Conservation (phyloP, 2,888 invertebrate genomes). For the Myathropa florea region DNA sequence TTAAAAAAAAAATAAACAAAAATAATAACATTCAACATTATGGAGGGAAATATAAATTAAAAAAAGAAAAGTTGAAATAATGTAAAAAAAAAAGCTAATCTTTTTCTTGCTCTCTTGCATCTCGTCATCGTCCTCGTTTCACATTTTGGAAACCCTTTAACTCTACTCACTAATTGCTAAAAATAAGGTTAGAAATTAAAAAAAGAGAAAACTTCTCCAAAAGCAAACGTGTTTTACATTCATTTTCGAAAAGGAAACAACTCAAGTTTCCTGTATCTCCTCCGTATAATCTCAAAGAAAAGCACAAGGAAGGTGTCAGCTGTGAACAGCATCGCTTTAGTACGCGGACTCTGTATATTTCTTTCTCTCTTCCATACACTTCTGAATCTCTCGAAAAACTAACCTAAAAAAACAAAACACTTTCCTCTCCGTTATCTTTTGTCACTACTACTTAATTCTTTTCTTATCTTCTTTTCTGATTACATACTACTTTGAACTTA, state of each 20-base stretch:
- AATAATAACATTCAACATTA: conserved; percentile 58
- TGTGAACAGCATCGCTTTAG: background rate
- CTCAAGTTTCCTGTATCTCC: background rate
- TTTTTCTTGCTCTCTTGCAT: background rate
- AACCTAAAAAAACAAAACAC: conserved; percentile 2
- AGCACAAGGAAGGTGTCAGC: background rate
- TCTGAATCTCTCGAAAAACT: conserved; percentile 15
- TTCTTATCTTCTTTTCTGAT: conserved; percentile 18
- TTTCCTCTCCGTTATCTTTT: background rate
- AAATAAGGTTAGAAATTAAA: background rate
- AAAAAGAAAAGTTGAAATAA: conserved; percentile 21
- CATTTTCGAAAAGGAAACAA: background rate
- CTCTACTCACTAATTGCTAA: background rate
- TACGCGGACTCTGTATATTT: background rate
- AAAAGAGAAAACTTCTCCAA: background rate
- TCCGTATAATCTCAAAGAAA: conserved; percentile 2
- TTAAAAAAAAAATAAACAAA: conserved; percentile 35
- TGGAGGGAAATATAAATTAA: conserved; percentile 66
- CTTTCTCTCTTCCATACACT: conserved; percentile 1
- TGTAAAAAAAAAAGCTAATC: conserved; percentile 24
- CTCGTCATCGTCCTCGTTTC: background rate
- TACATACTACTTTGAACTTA: conserved; percentile 70
- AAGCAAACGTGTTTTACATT: background rate
- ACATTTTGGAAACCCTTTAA: background rate
- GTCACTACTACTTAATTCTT: conserved; percentile 18